Percentiles rank a stretch among this genome's conserved stretches.
These are phyloP conservation scores for Hydrotaea diabolus DNA, from an alignment of 2,888 invertebrate genomes.

Conservation along the genomic window DNA sequence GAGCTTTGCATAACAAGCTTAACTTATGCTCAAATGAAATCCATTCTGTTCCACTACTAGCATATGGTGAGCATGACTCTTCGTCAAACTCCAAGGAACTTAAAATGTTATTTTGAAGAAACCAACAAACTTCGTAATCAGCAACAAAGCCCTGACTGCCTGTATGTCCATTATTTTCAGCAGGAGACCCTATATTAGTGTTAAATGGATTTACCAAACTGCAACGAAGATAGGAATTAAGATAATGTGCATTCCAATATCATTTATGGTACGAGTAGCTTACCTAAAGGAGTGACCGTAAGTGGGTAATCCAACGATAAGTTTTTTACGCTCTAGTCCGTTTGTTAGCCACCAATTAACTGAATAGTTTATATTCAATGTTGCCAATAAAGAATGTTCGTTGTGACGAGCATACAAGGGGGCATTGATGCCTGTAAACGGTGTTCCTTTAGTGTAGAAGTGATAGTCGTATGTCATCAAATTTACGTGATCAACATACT, in stretches of 20 bases:
- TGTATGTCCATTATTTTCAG: slow-evolving; percentile 85
- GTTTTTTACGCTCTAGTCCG: slow-evolving; percentile 89
- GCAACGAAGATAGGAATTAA: slow-evolving; percentile 68
- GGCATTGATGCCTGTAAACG: slow-evolving; percentile 91
- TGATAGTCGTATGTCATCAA: slow-evolving; percentile 97
- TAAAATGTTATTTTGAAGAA: slow-evolving; percentile 82
- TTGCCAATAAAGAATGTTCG: slow-evolving; percentile 85
- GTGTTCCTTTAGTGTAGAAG: slow-evolving; percentile 87
- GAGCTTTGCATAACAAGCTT: slow-evolving; percentile 86
- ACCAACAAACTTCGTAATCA: slow-evolving; percentile 87
- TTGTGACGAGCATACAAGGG: slow-evolving; percentile 85
- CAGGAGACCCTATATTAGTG: slow-evolving; percentile 86
- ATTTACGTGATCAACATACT: slow-evolving; percentile 92
- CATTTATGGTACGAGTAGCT: slow-evolving; percentile 44
- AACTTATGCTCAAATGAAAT: slow-evolving; percentile 89
- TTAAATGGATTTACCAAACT: slow-evolving; percentile 86
- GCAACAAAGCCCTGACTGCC: slow-evolving; percentile 87
- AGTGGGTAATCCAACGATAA: slow-evolving; percentile 92
- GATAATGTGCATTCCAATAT: background rate
- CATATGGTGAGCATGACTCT: slow-evolving; percentile 89
- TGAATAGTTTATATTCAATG: slow-evolving; percentile 91
- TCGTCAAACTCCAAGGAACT: slow-evolving; percentile 84
- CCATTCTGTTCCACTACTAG: slow-evolving; percentile 88
- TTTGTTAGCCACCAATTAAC: slow-evolving; percentile 88
- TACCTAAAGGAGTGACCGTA: slow-evolving; percentile 91